phyloP scores from a whole-genome alignment of 2,797 vertebrate species.

The Danio aesculapii region DNA sequence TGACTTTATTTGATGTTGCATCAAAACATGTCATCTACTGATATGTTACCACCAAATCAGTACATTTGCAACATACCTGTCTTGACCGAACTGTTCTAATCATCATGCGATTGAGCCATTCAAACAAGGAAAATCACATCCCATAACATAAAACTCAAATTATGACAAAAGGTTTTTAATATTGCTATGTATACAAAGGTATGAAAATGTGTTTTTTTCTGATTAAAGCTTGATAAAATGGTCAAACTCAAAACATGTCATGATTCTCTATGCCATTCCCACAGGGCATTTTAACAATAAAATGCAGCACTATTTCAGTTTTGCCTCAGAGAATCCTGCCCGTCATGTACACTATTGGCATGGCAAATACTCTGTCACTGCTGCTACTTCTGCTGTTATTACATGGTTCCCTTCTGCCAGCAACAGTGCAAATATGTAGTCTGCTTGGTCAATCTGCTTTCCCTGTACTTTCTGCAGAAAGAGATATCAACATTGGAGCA shows the following conservation, averaged over 20 bases:
- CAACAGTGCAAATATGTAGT: conserved; percentile 37
- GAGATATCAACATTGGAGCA: conserved; percentile 59
- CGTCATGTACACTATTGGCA: background rate
- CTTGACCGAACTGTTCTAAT: too few relatives aligned
- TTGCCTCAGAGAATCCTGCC: background rate
- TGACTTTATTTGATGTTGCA: too few relatives aligned
- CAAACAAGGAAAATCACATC: too few relatives aligned
- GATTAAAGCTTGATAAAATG: too few relatives aligned
- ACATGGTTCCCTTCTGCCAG: background rate
- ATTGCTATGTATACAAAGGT: too few relatives aligned
- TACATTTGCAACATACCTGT: too few relatives aligned
- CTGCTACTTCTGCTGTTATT: conserved; percentile 23
- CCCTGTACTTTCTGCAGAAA: conserved; percentile 47
- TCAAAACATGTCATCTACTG: too few relatives aligned
- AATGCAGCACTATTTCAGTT: background rate
- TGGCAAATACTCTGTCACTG: conserved; percentile 32
- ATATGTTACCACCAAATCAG: too few relatives aligned
- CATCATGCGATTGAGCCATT: too few relatives aligned
- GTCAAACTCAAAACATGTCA: background rate
- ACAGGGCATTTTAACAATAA: conserved; percentile 14
- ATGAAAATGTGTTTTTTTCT: too few relatives aligned
- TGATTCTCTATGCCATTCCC: background rate
- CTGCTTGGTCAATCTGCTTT: conserved; percentile 45
- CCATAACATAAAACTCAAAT: too few relatives aligned
- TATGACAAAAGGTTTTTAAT: too few relatives aligned